phyloP scores from a whole-genome alignment of 2,888 invertebrate species.

The Phoenoteleia sp. region DNA sequence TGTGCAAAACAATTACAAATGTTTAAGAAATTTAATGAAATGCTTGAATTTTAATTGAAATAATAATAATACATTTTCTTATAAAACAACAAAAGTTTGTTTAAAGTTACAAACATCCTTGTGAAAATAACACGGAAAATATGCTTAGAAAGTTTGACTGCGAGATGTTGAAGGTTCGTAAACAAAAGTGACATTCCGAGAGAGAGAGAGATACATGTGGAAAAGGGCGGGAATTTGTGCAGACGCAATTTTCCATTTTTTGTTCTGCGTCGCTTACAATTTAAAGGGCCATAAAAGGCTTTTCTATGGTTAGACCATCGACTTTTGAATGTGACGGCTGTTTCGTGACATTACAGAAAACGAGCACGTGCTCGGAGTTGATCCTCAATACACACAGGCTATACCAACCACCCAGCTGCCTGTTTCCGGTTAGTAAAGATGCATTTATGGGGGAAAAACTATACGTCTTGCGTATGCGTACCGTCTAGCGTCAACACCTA shows the following conservation, averaged over 20 bases:
- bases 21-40: too few species aligned
- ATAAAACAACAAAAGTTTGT: too few species aligned
- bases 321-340: slow-evolving; percentile 61
- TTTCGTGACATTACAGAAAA: slow-evolving; percentile 61
- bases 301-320: slow-evolving; percentile 38
- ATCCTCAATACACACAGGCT: slow-evolving; percentile 62
- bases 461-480: slow-evolving; percentile 60
- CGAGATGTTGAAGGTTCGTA: too few species aligned
- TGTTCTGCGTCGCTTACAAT: slow-evolving; percentile 19
- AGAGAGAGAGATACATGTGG: neutral
- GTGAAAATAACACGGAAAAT: too few species aligned
- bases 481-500: slow-evolving; percentile 66
- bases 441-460: slow-evolving; percentile 68
- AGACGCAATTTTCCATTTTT: slow-evolving; percentile 42
- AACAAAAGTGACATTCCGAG: neutral
- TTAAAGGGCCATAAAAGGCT: slow-evolving; percentile 55
- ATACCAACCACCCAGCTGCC: slow-evolving; percentile 64
- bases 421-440: slow-evolving; percentile 66
- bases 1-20: too few species aligned
- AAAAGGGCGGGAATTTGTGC: slow-evolving; percentile 1
- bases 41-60: too few species aligned
- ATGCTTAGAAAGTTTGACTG: too few species aligned
- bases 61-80: too few species aligned
- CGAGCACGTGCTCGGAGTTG: slow-evolving; percentile 68
- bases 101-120: too few species aligned